Conservation (phyloP, 2,113 vertebrate genomes). For the Lontra canadensis region DNA sequence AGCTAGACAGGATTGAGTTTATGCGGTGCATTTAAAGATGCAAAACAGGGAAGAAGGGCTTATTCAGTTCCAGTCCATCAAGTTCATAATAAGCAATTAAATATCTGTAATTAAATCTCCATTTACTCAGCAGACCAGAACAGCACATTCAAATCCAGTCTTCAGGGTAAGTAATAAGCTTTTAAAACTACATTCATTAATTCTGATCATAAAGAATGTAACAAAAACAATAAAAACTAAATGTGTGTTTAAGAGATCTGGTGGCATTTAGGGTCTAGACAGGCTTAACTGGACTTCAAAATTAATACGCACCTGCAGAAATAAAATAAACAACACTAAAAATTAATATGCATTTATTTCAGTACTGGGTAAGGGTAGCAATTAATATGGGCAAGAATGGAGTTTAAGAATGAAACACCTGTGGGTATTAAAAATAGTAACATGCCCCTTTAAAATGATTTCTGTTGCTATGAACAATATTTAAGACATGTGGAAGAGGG, state of each 20-base stretch:
- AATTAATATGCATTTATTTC: conserved; percentile 81
- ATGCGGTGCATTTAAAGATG: conserved; percentile 17
- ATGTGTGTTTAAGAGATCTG: conserved; percentile 75
- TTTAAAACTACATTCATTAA: conserved; percentile 77
- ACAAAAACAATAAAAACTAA: conserved; percentile 80
- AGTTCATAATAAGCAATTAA: conserved; percentile 77
- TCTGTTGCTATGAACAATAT: conserved; percentile 69
- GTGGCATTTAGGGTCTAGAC: conserved; percentile 80
- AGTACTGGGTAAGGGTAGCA: conserved; percentile 58
- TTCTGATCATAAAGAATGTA: conserved; percentile 77
- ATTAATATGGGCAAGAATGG: conserved; percentile 64
- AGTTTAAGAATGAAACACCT: conserved; percentile 77
- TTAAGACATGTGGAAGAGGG: conserved; percentile 56
- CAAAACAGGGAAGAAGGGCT: conserved; percentile 63
- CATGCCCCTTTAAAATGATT: conserved; percentile 63
- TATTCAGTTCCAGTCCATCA: conserved; percentile 68
- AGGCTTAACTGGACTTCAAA: conserved; percentile 72
- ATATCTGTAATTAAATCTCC: conserved; percentile 80
- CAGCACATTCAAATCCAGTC: conserved; percentile 68
- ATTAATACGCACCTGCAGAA: conserved; percentile 80
- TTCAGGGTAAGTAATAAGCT: conserved; percentile 73
- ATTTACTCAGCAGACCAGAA: conserved; percentile 73
- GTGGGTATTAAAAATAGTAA: conserved; percentile 76
- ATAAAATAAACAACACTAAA: conserved; percentile 80
- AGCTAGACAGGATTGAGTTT: not conserved